Evolutionary conservation across 92 coral and sea anemone genomes (phyloP).

Genomic region (Phenganax marumi): DNA sequence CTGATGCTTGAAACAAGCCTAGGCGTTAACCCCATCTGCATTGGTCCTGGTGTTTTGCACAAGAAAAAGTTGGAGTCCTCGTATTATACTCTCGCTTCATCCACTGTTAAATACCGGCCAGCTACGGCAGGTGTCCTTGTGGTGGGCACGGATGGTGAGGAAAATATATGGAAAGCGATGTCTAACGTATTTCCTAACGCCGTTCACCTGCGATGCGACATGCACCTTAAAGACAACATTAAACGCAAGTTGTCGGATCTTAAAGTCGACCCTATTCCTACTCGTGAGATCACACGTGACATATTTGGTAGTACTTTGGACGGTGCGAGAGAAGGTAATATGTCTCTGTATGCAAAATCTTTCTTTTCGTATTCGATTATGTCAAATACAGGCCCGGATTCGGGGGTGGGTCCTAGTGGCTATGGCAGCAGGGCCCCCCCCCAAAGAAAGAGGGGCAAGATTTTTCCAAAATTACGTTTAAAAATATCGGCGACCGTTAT

Average conservation of each 20-base stretch:
- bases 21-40: conserved; percentile 37
- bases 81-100: conserved; percentile 33
- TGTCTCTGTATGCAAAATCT: no score
- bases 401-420: no score
- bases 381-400: no score
- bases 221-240: conserved; percentile 46
- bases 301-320: conserved; percentile 13
- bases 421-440: no score
- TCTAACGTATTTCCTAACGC: conserved; percentile 46
- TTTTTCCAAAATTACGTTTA: no score
- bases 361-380: no score
- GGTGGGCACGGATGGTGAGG: conserved; percentile 53
- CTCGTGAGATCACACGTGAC: neutral
- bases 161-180: conserved; percentile 35
- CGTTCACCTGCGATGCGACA: conserved; percentile 50
- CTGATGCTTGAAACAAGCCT: conserved; percentile 22
- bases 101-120: conserved; percentile 39
- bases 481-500: no score
- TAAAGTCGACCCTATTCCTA: neutral
- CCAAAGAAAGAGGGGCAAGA: no score
- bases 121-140: conserved; percentile 39
- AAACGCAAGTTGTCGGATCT: conserved; percentile 8
- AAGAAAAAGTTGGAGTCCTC: conserved; percentile 45
- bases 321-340: neutral
- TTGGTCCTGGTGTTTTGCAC: conserved; percentile 45